Evolutionary conservation across 2,113 vertebrate genomes (phyloP).

Genomic region (Leptobrachium leishanense): DNA sequence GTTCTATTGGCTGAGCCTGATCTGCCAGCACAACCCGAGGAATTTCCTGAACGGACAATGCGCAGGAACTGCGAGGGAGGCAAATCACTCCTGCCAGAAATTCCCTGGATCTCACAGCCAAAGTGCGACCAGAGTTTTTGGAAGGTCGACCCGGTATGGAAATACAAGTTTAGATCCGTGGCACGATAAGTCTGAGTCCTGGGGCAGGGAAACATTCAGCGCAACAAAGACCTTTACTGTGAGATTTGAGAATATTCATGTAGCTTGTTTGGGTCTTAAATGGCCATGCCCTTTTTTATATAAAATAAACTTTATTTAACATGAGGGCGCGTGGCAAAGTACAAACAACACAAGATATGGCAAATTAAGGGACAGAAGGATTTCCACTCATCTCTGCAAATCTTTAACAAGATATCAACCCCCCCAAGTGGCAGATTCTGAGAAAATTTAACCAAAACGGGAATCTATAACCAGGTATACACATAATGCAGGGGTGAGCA

Average conservation of each 20-base stretch:
- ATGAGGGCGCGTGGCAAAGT: too few species aligned
- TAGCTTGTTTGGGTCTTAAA: not conserved
- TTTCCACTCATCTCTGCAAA: too few species aligned
- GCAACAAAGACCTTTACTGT: conserved; percentile 1
- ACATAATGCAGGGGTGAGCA: too few species aligned
- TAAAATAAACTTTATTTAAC: too few species aligned
- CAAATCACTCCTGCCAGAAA: conserved; percentile 60
- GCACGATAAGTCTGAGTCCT: conserved; percentile 12
- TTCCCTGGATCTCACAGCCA: conserved; percentile 59
- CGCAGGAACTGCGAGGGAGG: conserved; percentile 62
- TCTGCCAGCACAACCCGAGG: conserved; percentile 62
- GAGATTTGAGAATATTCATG: not conserved
- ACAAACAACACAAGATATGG: too few species aligned
- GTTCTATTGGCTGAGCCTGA: conserved; percentile 49
- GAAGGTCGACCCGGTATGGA: conserved; percentile 54
- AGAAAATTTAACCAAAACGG: too few species aligned
- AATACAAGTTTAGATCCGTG: conserved; percentile 50
- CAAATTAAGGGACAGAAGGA: too few species aligned
- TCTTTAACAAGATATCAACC: too few species aligned
- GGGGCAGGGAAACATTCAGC: not conserved
- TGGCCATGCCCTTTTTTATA: too few species aligned
- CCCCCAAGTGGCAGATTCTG: too few species aligned
- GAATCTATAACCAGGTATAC: too few species aligned
- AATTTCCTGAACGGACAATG: conserved; percentile 66
- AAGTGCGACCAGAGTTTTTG: conserved; percentile 51